Evolutionary conservation across 2,888 invertebrate species (phyloP), one percentile per base, ranked within the genome.

Genomic region (Sussaba pulchella): DNA sequence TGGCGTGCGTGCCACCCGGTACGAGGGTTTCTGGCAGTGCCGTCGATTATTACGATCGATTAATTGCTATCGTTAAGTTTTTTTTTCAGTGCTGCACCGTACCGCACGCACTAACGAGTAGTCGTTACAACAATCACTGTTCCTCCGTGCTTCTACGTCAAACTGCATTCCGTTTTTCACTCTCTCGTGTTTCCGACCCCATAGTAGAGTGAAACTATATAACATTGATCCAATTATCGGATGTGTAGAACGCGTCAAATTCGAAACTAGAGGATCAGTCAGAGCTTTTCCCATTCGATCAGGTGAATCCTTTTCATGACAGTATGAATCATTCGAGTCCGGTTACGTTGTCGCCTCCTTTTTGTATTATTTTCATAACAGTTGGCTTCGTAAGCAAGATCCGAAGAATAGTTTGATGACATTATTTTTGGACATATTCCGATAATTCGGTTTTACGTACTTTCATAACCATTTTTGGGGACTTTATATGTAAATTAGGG

Each of bases 31-130:
- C 39, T 12, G 5, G 26, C 39, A 52, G 12, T 31, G 14, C 43
- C 36, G 50, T 8, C 59, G 66, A 75, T 79, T 57, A 71, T 59
- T 61, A 50, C 75, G 70, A 75, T 66, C 69, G 41, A 79, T 75
- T 79, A 45, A 75, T 79, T 61, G 66, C 70, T 52, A 66, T 71
- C 70, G 70, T 75, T 70, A 70, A 59, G 41, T 79, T 43, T 64
- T 74, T 79, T 63, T 57, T 31, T 31, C 31, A 5, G 47, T 39
- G n/a, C 10, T 36, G 14, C 57, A 14, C 5, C 1, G 47, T 26
- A 26, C 17, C 47, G 47, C 47, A 47, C 66, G 36, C 47, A 47
- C 10, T 66, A 36, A 66, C 66, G 50, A 50, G 31, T 36, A 19
- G 47, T 66, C 50, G 47, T 66, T 66, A 31, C 36, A 66, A 31